Evolutionary conservation across 2,113 vertebrate genomes (phyloP).

Genomic region (Eulacestoma nigropectus): DNA sequence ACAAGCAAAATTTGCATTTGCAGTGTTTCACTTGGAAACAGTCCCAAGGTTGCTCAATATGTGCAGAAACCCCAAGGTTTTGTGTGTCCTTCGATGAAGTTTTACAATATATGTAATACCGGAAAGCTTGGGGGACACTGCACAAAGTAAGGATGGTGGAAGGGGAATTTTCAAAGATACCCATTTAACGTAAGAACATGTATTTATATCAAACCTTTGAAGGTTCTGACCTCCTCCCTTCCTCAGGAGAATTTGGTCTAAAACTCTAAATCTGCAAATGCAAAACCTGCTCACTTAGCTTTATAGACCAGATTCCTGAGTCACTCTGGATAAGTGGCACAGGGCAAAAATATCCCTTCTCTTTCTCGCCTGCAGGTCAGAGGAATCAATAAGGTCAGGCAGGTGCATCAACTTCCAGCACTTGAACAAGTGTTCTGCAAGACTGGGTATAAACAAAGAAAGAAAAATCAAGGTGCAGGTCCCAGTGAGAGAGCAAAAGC

Average conservation of each 20-base stretch:
- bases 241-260: not conserved
- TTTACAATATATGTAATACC: not conserved
- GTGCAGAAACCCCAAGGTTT: not conserved
- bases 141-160: not conserved
- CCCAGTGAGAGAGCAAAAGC: not conserved
- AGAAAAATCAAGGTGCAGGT: not conserved
- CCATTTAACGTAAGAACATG: not conserved
- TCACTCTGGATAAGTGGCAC: not conserved
- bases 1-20: not conserved
- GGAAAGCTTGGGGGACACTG: not conserved
- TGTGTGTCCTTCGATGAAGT: not conserved
- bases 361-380: not conserved
- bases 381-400: not conserved
- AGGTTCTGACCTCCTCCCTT: not conserved
- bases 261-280: not conserved
- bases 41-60: not conserved
- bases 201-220: not conserved
- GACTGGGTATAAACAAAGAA: not conserved
- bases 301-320: not conserved
- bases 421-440: not conserved
- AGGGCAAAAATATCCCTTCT: not conserved
- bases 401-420: not conserved
- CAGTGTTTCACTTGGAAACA: not conserved
- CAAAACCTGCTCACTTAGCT: not conserved
- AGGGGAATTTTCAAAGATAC: not conserved